These are phyloP conservation scores for Upupa epops DNA, from an alignment of 2,113 vertebrate species.

Conservation along the genomic window DNA sequence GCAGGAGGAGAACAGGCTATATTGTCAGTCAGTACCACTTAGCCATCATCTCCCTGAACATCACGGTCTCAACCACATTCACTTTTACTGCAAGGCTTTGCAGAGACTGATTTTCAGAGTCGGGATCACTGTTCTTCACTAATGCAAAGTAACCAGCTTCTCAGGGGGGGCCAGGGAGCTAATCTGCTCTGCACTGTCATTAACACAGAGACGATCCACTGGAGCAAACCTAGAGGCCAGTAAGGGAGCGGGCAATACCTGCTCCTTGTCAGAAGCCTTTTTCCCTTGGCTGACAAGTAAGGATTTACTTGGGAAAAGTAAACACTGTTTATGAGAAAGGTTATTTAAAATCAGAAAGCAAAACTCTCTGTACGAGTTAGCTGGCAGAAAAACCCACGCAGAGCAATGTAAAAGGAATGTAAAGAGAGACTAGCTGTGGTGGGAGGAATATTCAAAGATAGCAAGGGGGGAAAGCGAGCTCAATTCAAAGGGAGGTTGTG, in stretches of 20 bases:
- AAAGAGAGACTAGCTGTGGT: conserved; percentile 24
- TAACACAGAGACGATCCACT: not conserved
- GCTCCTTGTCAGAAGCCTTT: not conserved
- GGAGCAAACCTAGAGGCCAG: not conserved
- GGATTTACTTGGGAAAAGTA: conserved; percentile 2
- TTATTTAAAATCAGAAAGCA: not conserved
- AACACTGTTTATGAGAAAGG: conserved; percentile 2
- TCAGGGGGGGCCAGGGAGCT: not conserved
- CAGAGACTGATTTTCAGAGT: not conserved
- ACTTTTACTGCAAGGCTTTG: not conserved
- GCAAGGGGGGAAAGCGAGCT: not conserved
- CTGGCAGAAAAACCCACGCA: not conserved
- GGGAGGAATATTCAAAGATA: conserved; percentile 16
- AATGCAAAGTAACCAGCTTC: not conserved
- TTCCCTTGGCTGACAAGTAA: not conserved
- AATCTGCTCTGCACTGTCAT: not conserved
- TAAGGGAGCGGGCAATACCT: not conserved
- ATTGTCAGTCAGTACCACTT: not conserved
- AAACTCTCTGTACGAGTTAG: not conserved
- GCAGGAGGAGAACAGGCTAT: not conserved
- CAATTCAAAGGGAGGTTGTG: not conserved
- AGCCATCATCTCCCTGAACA: not conserved
- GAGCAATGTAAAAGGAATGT: not conserved
- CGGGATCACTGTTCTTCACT: not conserved
- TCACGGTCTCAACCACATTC: not conserved